Evolutionary conservation across 2,797 vertebrate genomes (phyloP), one percentile per base, ranked within the genome.

Genomic region (Pogoniulus pusillus): DNA sequence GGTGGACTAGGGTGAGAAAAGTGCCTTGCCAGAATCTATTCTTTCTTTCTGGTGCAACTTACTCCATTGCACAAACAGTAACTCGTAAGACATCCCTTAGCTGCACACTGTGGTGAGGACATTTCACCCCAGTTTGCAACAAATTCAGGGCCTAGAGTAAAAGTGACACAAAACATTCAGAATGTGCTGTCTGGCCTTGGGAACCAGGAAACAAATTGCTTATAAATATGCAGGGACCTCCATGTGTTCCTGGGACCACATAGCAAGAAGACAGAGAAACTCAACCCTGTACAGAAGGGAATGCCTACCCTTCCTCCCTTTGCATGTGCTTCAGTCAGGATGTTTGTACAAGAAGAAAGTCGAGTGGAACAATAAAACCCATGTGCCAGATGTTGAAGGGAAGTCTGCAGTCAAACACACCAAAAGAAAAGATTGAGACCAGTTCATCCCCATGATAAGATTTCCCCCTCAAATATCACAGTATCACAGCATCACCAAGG

Each of bases 291-390:
- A 86, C 8, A 1, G 68, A 43, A 55, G 62, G 29, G 64, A 90
- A 66, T 68, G 60, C 74, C 70, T 85, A 27, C 69, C 65, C 76
- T 87, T 87, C 73, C 85, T 82, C 85, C 66, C 34, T 80, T 58
- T 51, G 64, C 73, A 69, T 55, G 82, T 78, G 73, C 63, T 85
- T 54, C 66, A 59, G 59, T 62, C 91, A 91, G 91, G 87, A 91
- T 82, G 76, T 87, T 85, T 89, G 85, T 78, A 29, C 34, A 75
- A 85, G 73, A 92, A 77, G 82, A 96, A 96, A 92, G 77, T 55
- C 89, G 65, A 49, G 34, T 9, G 78, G 79, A 91, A 87, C 89
- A 94, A 91, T 83, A 89, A 93, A 92, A 89, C 70, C 80, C 85
- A 51, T 19, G 87, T 91, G 85, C 59, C 80, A 83, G 77, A 87